Percentiles rank a stretch among this genome's conserved stretches.
Evolutionary conservation across 2,797 vertebrate genomes (phyloP).

Genomic region (Falco biarmicus): DNA sequence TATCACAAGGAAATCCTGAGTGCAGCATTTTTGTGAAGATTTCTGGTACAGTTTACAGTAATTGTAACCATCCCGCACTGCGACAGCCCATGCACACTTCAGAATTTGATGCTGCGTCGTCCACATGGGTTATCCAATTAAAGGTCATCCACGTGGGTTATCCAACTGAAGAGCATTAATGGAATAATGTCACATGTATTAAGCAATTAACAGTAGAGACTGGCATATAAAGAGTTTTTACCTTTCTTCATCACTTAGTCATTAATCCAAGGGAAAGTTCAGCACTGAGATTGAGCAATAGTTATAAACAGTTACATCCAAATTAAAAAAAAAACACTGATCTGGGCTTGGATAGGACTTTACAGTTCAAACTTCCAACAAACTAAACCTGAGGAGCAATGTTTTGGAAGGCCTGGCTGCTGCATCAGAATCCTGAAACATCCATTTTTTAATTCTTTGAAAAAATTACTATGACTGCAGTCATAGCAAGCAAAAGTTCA

Average conservation of each 20-base stretch:
- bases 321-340: not conserved
- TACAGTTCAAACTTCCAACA: not conserved
- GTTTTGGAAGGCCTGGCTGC: not conserved
- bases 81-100: accelerated
- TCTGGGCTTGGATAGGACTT: not conserved
- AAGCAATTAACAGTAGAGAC: not conserved
- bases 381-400: not conserved
- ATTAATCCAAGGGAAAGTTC: not conserved
- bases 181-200: not conserved
- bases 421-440: not conserved
- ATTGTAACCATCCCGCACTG: not conserved
- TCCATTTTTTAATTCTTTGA: not conserved
- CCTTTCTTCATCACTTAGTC: not conserved
- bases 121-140: not conserved
- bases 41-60: not conserved
- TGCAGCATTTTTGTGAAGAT: not conserved
- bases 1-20: slow-evolving; percentile 22
- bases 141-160: not conserved
- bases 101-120: not conserved
- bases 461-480: not conserved
- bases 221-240: not conserved
- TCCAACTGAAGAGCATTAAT: not conserved
- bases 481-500: not conserved
- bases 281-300: not conserved
- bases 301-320: not conserved